Base-by-base conservation (phyloP, 37 sponge, comb jelly and placozoan genomes). In the Petrosia ficiformis region DNA sequence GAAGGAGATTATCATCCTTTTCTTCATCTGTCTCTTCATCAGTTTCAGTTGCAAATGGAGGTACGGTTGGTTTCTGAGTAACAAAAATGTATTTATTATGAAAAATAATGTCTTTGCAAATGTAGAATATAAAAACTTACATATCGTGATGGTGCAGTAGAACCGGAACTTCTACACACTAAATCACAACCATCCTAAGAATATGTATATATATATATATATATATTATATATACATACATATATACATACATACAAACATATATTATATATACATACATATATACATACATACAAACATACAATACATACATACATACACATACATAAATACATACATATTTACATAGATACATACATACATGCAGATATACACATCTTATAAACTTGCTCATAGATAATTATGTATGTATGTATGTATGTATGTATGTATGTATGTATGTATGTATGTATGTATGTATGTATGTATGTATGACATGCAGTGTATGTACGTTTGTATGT, bases 151-250 rank as follows among this genome's bases (percentile, higher is more conserved):
- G 37, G 33, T 6, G 3, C 2, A 1, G 74, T 52, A 10, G 33
- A 25, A 1, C 2, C 4, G 19, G 73, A 67, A 26, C 73, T 73
- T 3, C 93, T 58, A 61, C 93, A 93, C 28, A 88, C 85, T 4
- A 87, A 59, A 82, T 93, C 86, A 78, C 93, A 93, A 35, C 93
- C 93, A 33, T 93, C 93, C 92, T 92, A 61, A 28, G 71, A 72
- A 39, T 4, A 65, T n/a, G n/a, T n/a, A n/a, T n/a, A n/a, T n/a
- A n/a, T n/a, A n/a, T n/a, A n/a, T n/a, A n/a, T n/a, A 31, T 6
- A 35, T 29, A 38, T 24, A 63, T 48, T 48, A 8, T 48, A 48
- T 19, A 48, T 48, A 48, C n/a, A n/a, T n/a, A n/a, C n/a, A n/a
- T n/a, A n/a, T n/a, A n/a, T n/a, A n/a, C n/a, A n/a, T n/a, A n/a